Conservation (phyloP, 1,140 invertebrate species). For the Hyles vespertilio region DNA sequence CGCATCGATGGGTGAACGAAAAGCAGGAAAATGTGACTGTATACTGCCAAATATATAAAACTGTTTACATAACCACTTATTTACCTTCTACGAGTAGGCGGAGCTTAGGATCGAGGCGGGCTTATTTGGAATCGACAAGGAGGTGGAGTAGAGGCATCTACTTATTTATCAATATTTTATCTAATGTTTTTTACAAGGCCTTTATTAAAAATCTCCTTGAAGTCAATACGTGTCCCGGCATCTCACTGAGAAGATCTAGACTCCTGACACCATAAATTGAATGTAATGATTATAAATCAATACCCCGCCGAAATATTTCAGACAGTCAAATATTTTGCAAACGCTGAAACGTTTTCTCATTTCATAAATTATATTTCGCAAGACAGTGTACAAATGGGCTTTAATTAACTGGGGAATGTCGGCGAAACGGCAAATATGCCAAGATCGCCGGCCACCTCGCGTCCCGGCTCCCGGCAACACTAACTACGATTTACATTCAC, state of each 20-base stretch:
- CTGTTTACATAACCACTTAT: slow-evolving; percentile 60
- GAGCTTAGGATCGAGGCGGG: slow-evolving; percentile 64
- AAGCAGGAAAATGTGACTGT: slow-evolving; percentile 18
- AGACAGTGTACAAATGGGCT: slow-evolving; percentile 67
- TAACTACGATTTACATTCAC: slow-evolving; percentile 60
- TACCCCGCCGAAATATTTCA: slow-evolving; percentile 20
- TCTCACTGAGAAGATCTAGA: too few species aligned
- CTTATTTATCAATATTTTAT: slow-evolving; percentile 54
- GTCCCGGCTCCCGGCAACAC: slow-evolving; percentile 26
- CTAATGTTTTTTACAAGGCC: neutral
- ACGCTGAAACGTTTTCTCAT: slow-evolving; percentile 49
- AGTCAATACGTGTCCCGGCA: too few species aligned
- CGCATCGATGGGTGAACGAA: neutral
- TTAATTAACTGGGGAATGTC: slow-evolving; percentile 70
- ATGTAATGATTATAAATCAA: slow-evolving; percentile 19
- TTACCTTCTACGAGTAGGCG: slow-evolving; percentile 63
- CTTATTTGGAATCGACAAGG: slow-evolving; percentile 68
- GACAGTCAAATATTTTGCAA: slow-evolving; percentile 38
- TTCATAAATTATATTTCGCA: slow-evolving; percentile 65
- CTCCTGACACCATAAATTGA: slow-evolving; percentile 3
- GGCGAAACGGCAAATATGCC: slow-evolving; percentile 62
- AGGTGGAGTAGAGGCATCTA: slow-evolving; percentile 54
- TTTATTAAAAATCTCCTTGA: slow-evolving; percentile 1
- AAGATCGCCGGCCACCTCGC: slow-evolving; percentile 35
- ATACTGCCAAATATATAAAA: slow-evolving; percentile 31